Conservation (phyloP, 1,140 invertebrate genomes). For the Stegodyphus dumicola region DNA sequence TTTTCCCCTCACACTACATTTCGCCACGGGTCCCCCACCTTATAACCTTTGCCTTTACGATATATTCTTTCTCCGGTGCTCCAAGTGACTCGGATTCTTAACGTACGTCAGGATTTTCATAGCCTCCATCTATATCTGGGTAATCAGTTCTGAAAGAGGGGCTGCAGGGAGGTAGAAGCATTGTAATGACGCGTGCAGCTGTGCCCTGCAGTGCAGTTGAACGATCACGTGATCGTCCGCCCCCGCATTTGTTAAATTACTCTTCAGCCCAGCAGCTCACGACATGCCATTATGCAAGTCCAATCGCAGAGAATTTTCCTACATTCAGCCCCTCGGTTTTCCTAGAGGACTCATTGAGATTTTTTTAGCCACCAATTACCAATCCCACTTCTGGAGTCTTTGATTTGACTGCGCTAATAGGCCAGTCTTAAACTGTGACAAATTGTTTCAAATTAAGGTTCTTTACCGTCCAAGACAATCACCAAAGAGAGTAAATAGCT, state of each 20-base stretch:
- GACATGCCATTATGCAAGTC: conserved; percentile 41
- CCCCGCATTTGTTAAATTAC: conserved; percentile 49
- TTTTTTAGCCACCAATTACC: background rate
- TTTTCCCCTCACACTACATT: background rate
- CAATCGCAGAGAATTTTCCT: too few species aligned
- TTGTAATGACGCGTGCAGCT: conserved; percentile 57
- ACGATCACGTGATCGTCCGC: conserved; percentile 35
- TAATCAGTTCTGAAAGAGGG: conserved; percentile 16
- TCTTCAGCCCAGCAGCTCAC: conserved; percentile 20
- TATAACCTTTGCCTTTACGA: background rate
- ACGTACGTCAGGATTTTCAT: conserved; percentile 28
- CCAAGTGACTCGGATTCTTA: conserved; percentile 10
- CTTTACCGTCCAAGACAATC: too few species aligned
- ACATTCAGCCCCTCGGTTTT: too few species aligned
- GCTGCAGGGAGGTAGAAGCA: background rate
- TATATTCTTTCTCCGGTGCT: background rate
- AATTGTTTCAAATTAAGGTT: too few species aligned
- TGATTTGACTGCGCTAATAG: too few species aligned
- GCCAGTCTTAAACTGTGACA: too few species aligned
- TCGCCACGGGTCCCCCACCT: background rate
- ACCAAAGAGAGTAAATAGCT: too few species aligned
- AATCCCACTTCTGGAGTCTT: background rate
- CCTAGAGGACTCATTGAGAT: background rate
- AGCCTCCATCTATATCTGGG: conserved; percentile 35
- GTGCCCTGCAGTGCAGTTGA: conserved; percentile 49